Evolutionary conservation across 2,113 vertebrate species (phyloP).

Genomic region (Numenius arquata): DNA sequence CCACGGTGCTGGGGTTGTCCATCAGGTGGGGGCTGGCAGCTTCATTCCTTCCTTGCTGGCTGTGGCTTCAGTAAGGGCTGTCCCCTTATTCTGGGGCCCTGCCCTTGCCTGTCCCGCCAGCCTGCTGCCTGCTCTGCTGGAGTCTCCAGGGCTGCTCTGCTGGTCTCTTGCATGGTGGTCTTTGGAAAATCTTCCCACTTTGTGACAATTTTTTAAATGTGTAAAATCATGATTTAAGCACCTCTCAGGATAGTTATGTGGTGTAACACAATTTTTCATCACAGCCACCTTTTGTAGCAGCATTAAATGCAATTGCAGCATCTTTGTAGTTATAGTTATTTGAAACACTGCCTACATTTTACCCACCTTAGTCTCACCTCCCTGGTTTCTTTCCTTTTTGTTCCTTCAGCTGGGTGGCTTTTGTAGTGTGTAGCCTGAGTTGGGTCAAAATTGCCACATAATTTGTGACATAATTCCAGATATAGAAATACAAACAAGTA

Average conservation of each 20-base stretch:
- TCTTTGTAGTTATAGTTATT: not conserved
- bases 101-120: not conserved
- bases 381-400: not conserved
- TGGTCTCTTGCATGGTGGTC: not conserved
- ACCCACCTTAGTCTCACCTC: not conserved
- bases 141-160: not conserved
- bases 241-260: not conserved
- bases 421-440: not conserved
- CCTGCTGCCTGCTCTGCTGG: not conserved
- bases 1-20: not conserved
- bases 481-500: not conserved
- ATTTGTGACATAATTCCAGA: not conserved
- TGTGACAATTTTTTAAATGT: not conserved
- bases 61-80: not conserved
- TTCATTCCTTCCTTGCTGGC: not conserved
- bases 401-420: not conserved
- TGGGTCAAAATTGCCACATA: not conserved
- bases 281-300: not conserved
- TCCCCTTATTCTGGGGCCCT: not conserved
- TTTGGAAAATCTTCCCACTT: not conserved
- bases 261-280: not conserved
- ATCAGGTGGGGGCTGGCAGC: not conserved
- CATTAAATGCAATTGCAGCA: not conserved
- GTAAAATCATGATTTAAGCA: not conserved
- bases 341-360: not conserved